Conservation (phyloP, 2,888 invertebrate species). For the Cylloceria caligata region DNA sequence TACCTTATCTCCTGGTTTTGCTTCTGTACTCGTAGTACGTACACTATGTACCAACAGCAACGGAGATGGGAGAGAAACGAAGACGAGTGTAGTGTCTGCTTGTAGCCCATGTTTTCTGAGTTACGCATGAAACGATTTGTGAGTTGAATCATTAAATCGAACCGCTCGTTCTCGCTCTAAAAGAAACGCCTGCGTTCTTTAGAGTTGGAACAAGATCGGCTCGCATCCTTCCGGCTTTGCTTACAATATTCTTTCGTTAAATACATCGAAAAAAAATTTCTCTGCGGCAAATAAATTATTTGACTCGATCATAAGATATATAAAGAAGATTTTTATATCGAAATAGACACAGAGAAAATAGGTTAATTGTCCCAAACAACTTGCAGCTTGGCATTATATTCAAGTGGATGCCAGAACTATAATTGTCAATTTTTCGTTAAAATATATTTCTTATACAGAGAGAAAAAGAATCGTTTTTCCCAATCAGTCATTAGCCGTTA, state of each 20-base stretch:
- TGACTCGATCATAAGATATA: too few relatives aligned
- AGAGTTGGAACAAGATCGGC: background rate
- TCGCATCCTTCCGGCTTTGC: background rate
- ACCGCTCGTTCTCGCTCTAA: background rate
- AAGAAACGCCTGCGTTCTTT: background rate
- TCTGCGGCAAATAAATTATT: too few relatives aligned
- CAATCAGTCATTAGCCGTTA: too few relatives aligned
- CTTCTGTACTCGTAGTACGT: background rate
- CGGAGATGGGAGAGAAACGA: background rate
- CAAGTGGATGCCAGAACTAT: too few relatives aligned
- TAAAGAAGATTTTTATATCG: background rate
- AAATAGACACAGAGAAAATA: too few relatives aligned
- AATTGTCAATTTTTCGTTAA: too few relatives aligned
- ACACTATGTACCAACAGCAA: background rate
- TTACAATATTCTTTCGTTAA: background rate
- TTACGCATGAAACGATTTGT: slow-evolving; percentile 20
- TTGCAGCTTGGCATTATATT: too few relatives aligned
- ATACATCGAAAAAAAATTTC: background rate
- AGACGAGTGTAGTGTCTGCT: background rate
- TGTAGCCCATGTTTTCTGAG: background rate
- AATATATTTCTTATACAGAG: too few relatives aligned
- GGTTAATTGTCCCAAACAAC: too few relatives aligned
- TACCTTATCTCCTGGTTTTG: background rate
- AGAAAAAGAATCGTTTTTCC: too few relatives aligned
- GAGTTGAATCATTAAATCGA: slow-evolving; percentile 8